Evolutionary conservation across 92 coral and sea anemone genomes (phyloP).

Genomic region (Palythoa caribaeorum): DNA sequence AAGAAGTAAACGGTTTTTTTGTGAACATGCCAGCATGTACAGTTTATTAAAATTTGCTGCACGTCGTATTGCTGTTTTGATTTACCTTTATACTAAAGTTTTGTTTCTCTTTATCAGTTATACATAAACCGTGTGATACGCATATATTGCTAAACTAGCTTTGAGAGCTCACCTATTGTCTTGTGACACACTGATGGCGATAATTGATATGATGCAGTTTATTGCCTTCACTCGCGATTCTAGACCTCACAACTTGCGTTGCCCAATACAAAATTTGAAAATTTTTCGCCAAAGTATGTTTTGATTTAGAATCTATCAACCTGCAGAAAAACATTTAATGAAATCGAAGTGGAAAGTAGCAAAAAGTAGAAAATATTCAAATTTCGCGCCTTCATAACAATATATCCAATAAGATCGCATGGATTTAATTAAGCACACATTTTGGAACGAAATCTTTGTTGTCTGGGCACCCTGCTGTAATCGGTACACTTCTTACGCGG

Average conservation of each 20-base stretch:
- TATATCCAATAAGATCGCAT: conserved; percentile 10
- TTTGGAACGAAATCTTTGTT: conserved; percentile 5
- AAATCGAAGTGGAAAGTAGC: background rate
- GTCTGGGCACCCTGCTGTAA: conserved; percentile 28
- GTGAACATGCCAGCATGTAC: conserved; percentile 2
- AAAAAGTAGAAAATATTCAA: background rate
- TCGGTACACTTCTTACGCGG: conserved; percentile 34
- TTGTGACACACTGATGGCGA: background rate
- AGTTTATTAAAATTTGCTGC: conserved; percentile 27
- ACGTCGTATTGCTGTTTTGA: conserved; percentile 18
- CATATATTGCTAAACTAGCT: background rate
- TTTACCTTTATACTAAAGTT: conserved; percentile 15
- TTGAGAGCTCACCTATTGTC: background rate
- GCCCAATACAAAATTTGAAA: conserved; percentile 10
- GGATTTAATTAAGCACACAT: conserved; percentile 6
- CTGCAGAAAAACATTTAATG: background rate
- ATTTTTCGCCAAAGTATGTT: conserved; percentile 1
- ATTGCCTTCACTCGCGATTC: background rate
- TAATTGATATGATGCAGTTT: conserved; percentile 18
- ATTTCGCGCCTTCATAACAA: conserved; percentile 8
- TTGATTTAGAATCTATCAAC: background rate
- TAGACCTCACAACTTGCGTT: conserved; percentile 1
- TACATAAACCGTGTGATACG: background rate
- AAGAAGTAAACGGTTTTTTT: background rate
- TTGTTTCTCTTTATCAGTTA: background rate